These are phyloP conservation scores for Euthynnus affinis DNA, from an alignment of 2,797 vertebrate species.

Conservation along the genomic window DNA sequence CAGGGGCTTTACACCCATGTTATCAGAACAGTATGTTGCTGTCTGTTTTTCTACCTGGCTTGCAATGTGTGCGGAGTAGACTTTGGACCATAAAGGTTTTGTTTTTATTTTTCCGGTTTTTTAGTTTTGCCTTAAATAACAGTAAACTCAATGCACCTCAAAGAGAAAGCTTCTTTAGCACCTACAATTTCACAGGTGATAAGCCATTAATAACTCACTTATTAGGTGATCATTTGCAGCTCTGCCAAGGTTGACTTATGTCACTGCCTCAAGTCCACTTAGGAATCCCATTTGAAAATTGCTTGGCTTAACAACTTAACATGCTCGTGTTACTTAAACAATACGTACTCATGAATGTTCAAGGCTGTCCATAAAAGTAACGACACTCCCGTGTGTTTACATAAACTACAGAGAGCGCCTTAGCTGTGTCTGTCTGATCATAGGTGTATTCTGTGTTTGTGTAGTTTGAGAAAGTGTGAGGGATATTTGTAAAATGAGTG, in stretches of 20 bases:
- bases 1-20: constrained; percentile 25
- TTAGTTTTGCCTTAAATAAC: constrained; percentile 11
- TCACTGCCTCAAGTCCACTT: constrained; percentile 23
- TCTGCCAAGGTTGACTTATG: constrained; percentile 18
- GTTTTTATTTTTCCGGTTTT: neutral
- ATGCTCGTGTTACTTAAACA: constrained; percentile 39
- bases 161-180: neutral
- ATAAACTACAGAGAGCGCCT: constrained; percentile 12
- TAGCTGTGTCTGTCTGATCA: neutral
- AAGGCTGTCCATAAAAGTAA: constrained; percentile 33
- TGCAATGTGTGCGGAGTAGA: constrained; percentile 22
- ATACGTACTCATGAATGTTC: constrained; percentile 56
- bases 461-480: neutral
- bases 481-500: neutral
- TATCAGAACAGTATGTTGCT: neutral
- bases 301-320: constrained; percentile 41
- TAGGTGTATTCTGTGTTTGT: constrained; percentile 14
- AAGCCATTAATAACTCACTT: constrained; percentile 63
- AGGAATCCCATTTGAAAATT: constrained; percentile 23
- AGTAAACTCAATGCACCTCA: neutral
- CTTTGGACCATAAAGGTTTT: constrained; percentile 51
- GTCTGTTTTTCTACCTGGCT: constrained; percentile 9
- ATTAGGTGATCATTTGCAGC: constrained; percentile 47
- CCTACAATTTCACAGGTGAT: neutral
- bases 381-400: constrained; percentile 16